phyloP scores from a whole-genome alignment of 2,888 invertebrate genomes.

The Sphaeridia pumilis region DNA sequence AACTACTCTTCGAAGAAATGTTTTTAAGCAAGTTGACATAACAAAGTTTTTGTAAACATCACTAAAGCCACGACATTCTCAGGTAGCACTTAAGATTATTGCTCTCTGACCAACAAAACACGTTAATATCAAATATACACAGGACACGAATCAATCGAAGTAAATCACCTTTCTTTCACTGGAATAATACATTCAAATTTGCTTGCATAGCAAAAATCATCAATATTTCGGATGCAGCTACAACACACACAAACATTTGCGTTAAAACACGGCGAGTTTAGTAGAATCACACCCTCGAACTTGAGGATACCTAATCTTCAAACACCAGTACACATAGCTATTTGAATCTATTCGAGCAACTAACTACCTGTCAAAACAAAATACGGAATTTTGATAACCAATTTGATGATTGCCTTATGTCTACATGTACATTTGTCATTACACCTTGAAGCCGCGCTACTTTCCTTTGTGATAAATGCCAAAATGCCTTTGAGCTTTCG shows the following conservation, averaged over 20 bases:
- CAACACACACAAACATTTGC: slow-evolving; percentile 18
- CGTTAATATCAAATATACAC: too few species aligned
- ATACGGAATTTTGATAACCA: background rate
- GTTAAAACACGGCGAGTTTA: too few species aligned
- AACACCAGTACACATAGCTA: background rate
- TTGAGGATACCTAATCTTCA: background rate
- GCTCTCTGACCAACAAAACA: too few species aligned
- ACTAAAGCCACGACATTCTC: too few species aligned
- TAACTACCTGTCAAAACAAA: too few species aligned
- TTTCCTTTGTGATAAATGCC: background rate
- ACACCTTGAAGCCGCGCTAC: too few species aligned
- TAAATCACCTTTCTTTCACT: slow-evolving; percentile 24
- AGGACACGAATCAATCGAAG: too few species aligned
- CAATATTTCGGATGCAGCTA: slow-evolving; percentile 17
- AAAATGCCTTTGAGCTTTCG: background rate
- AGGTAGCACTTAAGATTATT: too few species aligned
- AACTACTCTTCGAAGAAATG: too few species aligned
- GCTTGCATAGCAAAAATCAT: slow-evolving; percentile 26
- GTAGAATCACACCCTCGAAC: slow-evolving; percentile 17
- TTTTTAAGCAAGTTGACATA: too few species aligned
- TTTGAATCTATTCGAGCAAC: too few species aligned
- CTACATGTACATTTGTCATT: background rate
- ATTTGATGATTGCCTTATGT: background rate
- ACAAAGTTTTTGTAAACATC: too few species aligned
- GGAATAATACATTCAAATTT: slow-evolving; percentile 19